phyloP scores from a whole-genome alignment of 2,113 vertebrate species.

The Dasyurus viverrinus region DNA sequence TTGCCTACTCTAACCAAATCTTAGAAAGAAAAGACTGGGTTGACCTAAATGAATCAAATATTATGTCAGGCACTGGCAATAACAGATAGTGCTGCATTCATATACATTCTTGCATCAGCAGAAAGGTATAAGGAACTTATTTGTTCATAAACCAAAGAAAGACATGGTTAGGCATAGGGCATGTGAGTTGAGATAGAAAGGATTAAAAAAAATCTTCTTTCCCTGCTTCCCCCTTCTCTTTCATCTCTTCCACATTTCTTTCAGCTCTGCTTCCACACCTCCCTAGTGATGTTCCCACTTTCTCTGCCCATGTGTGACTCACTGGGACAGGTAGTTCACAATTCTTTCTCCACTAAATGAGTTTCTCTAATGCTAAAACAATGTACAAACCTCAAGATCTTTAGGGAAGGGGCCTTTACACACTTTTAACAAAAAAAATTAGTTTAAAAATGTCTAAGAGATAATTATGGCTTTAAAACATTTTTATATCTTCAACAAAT shows the following conservation, averaged over 20 bases:
- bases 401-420: background rate
- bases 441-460: conserved; percentile 14
- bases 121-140: background rate
- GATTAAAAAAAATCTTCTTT: background rate
- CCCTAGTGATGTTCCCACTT: background rate
- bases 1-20: background rate
- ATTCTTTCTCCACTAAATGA: background rate
- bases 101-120: background rate
- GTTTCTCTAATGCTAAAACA: background rate
- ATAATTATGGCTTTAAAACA: background rate
- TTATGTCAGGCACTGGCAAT: background rate
- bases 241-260: background rate
- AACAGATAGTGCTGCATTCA: background rate
- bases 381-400: background rate
- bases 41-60: background rate
- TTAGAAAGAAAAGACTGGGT: background rate
- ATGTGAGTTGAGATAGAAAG: background rate
- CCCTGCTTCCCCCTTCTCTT: background rate
- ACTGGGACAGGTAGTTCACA: background rate
- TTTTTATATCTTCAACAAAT: conserved; percentile 10
- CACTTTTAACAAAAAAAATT: background rate
- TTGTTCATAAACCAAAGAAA: background rate
- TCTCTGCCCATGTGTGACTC: background rate
- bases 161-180: background rate
- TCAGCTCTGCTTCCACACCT: background rate